Evolutionary conservation across 1,140 invertebrate species (phyloP).

Genomic region (Caenorhabditis latens): DNA sequence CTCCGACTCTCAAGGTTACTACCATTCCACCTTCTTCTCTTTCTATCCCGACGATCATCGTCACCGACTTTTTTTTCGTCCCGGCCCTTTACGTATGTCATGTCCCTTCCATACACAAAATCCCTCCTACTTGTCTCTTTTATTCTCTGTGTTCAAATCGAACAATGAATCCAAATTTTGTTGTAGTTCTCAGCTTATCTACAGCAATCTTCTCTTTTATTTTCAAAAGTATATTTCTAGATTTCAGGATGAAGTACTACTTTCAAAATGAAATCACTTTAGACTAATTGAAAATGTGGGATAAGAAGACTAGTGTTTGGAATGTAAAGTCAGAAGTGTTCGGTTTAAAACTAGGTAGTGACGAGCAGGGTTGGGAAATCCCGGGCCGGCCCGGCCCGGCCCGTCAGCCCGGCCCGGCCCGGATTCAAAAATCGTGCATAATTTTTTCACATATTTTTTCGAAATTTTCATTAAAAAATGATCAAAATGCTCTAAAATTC

Average conservation of each 20-base stretch:
- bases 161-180: background rate
- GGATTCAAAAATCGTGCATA: too few species aligned
- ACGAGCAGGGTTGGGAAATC: too few species aligned
- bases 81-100: conserved; percentile 29
- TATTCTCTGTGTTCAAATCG: background rate
- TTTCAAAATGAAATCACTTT: conserved; percentile 11
- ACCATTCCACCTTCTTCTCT: conserved; percentile 10
- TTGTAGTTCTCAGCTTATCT: background rate
- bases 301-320: background rate
- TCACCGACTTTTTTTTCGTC: conserved; percentile 29
- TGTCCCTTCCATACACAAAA: background rate
- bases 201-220: background rate
- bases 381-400: too few species aligned
- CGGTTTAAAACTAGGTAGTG: background rate
- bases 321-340: background rate
- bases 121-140: too few species aligned
- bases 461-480: too few species aligned
- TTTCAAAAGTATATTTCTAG: background rate
- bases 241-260: background rate
- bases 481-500: too few species aligned
- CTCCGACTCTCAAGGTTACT: conserved; percentile 49
- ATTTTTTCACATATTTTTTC: too few species aligned
- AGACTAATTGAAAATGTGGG: background rate
- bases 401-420: too few species aligned
- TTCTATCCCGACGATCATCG: conserved; percentile 42